phyloP scores from a whole-genome alignment of 2,888 invertebrate genomes.

The Lamellibrachia columna region DNA sequence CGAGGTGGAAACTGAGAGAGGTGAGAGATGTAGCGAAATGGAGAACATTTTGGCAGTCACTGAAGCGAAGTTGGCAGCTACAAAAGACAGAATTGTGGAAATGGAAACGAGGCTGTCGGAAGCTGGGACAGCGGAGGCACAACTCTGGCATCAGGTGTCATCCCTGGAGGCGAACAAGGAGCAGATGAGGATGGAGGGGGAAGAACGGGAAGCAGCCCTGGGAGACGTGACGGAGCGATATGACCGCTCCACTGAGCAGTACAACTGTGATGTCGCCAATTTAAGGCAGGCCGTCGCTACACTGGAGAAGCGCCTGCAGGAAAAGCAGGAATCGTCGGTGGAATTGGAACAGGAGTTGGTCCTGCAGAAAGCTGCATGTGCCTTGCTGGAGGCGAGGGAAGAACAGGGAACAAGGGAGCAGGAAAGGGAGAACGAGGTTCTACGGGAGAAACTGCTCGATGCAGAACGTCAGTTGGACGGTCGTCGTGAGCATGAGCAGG shows the following conservation, averaged over 20 bases:
- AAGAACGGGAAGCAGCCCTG: not conserved
- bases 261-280: not conserved
- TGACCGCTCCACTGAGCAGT: not conserved
- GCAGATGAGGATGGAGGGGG: not conserved
- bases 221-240: not conserved
- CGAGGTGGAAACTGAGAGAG: not conserved
- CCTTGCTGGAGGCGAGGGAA: too few relatives aligned
- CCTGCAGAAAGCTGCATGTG: too few relatives aligned
- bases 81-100: not conserved
- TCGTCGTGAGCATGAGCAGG: too few relatives aligned
- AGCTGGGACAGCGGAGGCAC: not conserved
- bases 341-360: not conserved
- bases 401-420: too few relatives aligned
- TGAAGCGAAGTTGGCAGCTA: not conserved
- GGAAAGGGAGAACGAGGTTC: too few relatives aligned
- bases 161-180: not conserved
- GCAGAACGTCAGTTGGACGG: too few relatives aligned
- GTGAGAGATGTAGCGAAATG: not conserved
- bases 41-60: not conserved
- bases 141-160: not conserved
- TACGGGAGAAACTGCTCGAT: too few relatives aligned
- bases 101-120: not conserved
- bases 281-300: not conserved
- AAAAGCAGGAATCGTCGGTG: not conserved
- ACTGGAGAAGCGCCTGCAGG: not conserved